Evolutionary conservation across 2,797 vertebrate genomes (phyloP), one percentile per base, ranked within the genome.

Genomic region (Sebastes elongatus): DNA sequence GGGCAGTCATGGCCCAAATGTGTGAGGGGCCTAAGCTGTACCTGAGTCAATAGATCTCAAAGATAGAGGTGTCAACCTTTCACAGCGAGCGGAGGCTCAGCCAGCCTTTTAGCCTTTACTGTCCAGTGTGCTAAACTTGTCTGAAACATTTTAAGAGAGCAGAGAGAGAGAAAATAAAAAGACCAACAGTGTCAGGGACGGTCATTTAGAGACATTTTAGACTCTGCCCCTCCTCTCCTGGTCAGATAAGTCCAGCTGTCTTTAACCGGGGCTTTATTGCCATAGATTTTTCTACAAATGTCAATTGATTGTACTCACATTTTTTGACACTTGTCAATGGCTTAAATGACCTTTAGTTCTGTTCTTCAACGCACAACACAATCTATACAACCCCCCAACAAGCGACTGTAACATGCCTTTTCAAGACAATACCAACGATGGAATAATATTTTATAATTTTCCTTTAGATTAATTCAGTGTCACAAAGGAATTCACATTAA

Each of bases 51-150:
- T 90, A 93, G 89, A 93, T 93, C 84, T 85, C 80, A 88, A 49
- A 92, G 91, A 92, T 92, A 92, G 84, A 90, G 79, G 86, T 86
- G 86, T 91, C 91, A 92, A 72, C 85, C 89, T 86, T 90, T 87
- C 84, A 88, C 72, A 65, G 67, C 53, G 71, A 86, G 82, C 79
- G 30, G 62, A 69, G 63, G 74, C 85, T 81, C 81, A 60, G 78
- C 74, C 78, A 87, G 65, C 66, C 73, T 81, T 82, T 88, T 72
- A 83, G 79, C 71, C 76, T 84, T 82, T 79, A 79, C 73, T 78
- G 59, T 83, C 82, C 83, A 74, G 52, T 73, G 78, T 76, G 83
- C 74, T 88, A 80, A 86, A 91, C 83, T 74, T 73, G 67, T 63
- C 85, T 80, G 73, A 85, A 84, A 71, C 80, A 76, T 88, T 89